Base-by-base conservation (phyloP, 2,888 invertebrate genomes). In the Hemithea aestivaria region DNA sequence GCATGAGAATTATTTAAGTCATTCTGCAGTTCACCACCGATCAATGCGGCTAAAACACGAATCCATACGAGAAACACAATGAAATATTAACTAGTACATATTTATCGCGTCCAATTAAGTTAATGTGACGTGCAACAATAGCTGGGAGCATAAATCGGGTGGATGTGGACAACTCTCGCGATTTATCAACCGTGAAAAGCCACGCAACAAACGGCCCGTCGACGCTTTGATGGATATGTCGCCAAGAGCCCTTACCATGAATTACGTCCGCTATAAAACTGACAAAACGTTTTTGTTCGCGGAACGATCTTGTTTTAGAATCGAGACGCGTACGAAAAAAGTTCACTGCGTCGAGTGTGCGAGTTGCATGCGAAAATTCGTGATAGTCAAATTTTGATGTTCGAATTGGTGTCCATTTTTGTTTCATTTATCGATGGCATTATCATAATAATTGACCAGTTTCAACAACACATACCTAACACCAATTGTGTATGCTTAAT, bases 121-220 rank as follows among this genome's bases (percentile, higher is more conserved):
- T 66, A 66, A 66, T 65, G 66, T 72, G 69, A 71, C 67, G 62
- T 68, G 67, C 57, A 68, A 72, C 73, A 70, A 69, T 70, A 68
- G 56, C 56, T 54, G 42, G 47, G 62, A 60, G 62, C 69, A 82
- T 84, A 84, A 84, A 84, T 84, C 73, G 56, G 55, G 66, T 70
- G 68, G 76, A 83, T 78, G 84, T 78, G 74, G 82, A 78, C 81
- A 76, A 80, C 75, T 78, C 64, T 60, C 60, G 66, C 74, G 76
- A 82, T 84, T 77, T 77, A 79, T 84, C 82, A 82, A 79, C 75
- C 80, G 78, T 77, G 77, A 78, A 81, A 80, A 79, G 16, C 16
- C 16, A 16, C 81, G 75, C 82, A 81, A 84, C 83, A 76, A 84
- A 84, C 82, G 80, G 74, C 74, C 82, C 77, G 85, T 84, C 84